These are phyloP conservation scores for Gadus chalcogrammus DNA, from an alignment of 2,113 vertebrate genomes.

Conservation along the genomic window DNA sequence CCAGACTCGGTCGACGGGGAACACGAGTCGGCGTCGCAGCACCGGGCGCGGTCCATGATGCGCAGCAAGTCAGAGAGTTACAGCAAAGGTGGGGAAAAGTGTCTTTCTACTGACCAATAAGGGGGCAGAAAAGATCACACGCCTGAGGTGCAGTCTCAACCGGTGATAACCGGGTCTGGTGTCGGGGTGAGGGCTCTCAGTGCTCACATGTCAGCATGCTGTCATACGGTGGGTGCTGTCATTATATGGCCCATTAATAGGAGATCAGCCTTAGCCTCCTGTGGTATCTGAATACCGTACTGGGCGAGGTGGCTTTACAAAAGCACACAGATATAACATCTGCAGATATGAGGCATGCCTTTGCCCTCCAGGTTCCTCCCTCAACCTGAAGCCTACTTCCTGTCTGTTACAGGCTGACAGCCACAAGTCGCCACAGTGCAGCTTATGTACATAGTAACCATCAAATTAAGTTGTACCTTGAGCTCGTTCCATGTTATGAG, in stretches of 20 bases:
- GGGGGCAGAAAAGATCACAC: no score
- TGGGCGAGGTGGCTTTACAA: background rate
- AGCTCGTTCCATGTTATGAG: background rate
- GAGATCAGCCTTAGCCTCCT: no score
- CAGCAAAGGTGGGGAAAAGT: constrained; percentile 73
- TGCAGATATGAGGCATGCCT: constrained; percentile 35
- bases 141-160: no score
- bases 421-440: background rate
- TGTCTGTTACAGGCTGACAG: constrained; percentile 42
- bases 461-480: constrained; percentile 15
- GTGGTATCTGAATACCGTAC: no score
- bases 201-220: no score
- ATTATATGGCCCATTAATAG: no score
- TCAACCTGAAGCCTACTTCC: constrained; percentile 45
- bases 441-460: no score
- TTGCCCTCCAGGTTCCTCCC: constrained; percentile 43
- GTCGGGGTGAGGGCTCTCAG: no score
- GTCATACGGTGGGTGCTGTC: no score
- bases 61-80: constrained; percentile 89
- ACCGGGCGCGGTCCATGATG: constrained; percentile 80
- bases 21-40: constrained; percentile 71
- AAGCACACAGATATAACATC: background rate
- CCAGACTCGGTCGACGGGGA: constrained; percentile 39
- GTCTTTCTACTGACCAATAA: no score
- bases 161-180: no score